Evolutionary conservation across 1,140 invertebrate species (phyloP), one percentile per base, ranked within the genome.

Genomic region (Neodiprion pinetum): DNA sequence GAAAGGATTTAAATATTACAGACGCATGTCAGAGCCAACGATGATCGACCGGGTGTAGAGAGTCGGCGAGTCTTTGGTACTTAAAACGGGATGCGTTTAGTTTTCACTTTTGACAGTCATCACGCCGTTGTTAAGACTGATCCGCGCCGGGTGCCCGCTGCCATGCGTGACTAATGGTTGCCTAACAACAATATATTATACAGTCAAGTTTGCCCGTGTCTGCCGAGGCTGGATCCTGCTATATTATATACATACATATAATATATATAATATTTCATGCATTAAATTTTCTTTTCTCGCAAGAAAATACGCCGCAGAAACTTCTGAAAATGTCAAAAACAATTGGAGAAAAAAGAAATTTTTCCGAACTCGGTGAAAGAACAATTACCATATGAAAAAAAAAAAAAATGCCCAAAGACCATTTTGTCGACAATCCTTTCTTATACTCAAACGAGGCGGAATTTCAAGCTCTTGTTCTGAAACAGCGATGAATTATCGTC

Each of bases 41-140:
- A 61, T 61, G 53, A 61, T 61, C 53, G 53, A 17, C n/a, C 53
- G 11, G 53, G n/a, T 17, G n/a, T 61, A 14, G 28, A 40, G 53
- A 61, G n/a, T 61, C 53, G 53, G 53, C 53, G 53, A 61, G 53
- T 61, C 53, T 61, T 61, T 61, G 53, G 53, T 61, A 61, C n/a
- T 61, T 9, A 17, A 9, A 61, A 61, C 53, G 53, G 53, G 53
- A 61, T 61, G 53, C n/a, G 53, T 61, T 61, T 61, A 61, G 53
- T 61, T 61, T 61, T 61, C 7, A 14, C n/a, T 61, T 61, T 61
- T 61, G 53, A 61, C 53, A 61, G 53, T 61, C 53, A 61, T 61
- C 53, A 61, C 53, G 53, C 53, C n/a, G 53, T 61, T 17, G 53
- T 61, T 61, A 61, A 61, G 53, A 61, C 53, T 61, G 53, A 61